Percentiles rank a stretch among this genome's conserved stretches.
phyloP scores from a whole-genome alignment of 2,797 vertebrate genomes.

The Delichon dasypus region DNA sequence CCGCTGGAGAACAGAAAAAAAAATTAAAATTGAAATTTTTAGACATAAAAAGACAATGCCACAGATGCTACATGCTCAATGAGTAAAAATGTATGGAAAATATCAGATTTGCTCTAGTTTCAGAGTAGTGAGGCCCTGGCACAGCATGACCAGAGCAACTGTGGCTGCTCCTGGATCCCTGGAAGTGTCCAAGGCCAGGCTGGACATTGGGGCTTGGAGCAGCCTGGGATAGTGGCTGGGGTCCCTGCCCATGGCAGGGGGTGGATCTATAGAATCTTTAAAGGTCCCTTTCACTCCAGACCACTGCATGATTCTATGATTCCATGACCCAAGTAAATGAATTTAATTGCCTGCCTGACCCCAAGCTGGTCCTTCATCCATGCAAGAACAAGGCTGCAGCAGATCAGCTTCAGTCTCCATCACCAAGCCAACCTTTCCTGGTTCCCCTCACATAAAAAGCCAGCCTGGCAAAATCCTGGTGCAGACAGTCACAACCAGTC shows the following conservation, averaged over 20 bases:
- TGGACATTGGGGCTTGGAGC: not conserved
- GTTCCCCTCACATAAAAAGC: rapidly evolving
- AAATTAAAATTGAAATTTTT: not conserved
- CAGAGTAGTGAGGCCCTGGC: not conserved
- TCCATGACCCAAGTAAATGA: not conserved
- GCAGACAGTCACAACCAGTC: not conserved
- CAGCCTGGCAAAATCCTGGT: not conserved
- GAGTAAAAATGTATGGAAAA: not conserved
- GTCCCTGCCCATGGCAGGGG: not conserved
- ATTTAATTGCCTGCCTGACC: not conserved
- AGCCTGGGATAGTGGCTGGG: rapidly evolving
- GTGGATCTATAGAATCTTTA: not conserved
- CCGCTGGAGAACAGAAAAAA: not conserved
- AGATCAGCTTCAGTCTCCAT: not conserved
- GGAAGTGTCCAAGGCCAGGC: rapidly evolving
- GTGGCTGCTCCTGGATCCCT: not conserved
- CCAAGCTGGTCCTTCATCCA: not conserved
- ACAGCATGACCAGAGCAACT: not conserved
- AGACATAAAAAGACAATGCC: not conserved
- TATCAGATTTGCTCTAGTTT: not conserved
- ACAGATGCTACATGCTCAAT: not conserved
- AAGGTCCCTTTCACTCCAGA: not conserved
- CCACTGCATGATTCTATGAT: not conserved
- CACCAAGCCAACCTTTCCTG: not conserved
- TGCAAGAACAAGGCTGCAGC: not conserved